Conservation (phyloP, 2,797 vertebrate genomes). For the Calcarius lapponicus region DNA sequence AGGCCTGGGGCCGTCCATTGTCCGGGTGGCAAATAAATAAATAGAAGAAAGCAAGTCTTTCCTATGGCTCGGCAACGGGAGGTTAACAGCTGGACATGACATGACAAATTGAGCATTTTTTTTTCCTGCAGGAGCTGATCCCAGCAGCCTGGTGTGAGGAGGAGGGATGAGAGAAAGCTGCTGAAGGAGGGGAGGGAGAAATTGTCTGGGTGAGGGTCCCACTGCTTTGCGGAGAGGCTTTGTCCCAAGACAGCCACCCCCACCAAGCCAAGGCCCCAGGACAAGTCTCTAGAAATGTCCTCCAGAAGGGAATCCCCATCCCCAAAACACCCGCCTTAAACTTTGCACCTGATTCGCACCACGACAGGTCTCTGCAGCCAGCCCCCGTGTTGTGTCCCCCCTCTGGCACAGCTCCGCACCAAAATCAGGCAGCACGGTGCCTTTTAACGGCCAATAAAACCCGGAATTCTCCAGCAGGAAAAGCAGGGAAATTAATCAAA, state of each 20-base stretch:
- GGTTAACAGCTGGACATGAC: conserved; percentile 88
- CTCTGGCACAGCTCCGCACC: accelerated
- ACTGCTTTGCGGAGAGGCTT: not conserved
- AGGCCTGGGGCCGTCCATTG: conserved; percentile 81
- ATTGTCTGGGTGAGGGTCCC: not conserved
- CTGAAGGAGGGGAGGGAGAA: not conserved
- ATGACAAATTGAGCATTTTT: conserved; percentile 83
- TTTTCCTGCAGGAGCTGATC: conserved; percentile 76
- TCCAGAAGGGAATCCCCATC: not conserved
- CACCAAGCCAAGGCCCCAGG: not conserved
- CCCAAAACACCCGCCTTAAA: accelerated
- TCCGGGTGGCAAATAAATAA: conserved; percentile 86
- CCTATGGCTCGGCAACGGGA: conserved; percentile 80
- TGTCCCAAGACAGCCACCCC: not conserved
- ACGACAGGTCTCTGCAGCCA: not conserved
- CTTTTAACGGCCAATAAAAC: conserved; percentile 55
- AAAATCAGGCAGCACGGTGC: not conserved
- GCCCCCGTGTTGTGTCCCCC: not conserved
- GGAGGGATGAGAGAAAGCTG: conserved; percentile 1
- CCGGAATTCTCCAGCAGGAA: conserved; percentile 58
- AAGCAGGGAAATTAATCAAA: conserved; percentile 66
- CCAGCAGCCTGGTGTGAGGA: conserved; percentile 67
- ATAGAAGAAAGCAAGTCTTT: conserved; percentile 85
- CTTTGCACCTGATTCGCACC: not conserved
- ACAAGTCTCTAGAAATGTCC: not conserved